These are phyloP conservation scores for Volucella inanis DNA, from an alignment of 2,888 invertebrate species.

Conservation along the genomic window DNA sequence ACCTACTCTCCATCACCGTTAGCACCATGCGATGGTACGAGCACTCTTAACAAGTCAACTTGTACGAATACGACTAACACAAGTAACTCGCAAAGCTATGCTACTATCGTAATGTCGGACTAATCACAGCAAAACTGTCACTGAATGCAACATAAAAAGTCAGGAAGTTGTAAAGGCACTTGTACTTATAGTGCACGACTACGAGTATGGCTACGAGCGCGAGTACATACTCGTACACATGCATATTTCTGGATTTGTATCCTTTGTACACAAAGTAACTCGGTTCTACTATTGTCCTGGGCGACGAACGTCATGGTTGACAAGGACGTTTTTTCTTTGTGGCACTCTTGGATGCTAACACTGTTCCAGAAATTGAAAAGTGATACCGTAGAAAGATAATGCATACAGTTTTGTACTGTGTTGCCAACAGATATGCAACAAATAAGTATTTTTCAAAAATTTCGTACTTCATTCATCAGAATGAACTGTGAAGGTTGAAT, in stretches of 20 bases:
- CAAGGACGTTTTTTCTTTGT: constrained; percentile 69
- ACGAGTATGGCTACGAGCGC: too few species aligned
- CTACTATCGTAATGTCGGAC: constrained; percentile 62
- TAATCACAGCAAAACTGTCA: constrained; percentile 67
- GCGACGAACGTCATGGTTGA: constrained; percentile 65
- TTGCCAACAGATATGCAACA: too few species aligned
- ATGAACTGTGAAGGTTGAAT: too few species aligned
- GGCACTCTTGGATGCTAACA: constrained; percentile 36
- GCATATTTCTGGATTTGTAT: constrained; percentile 40
- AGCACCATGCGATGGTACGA: not conserved
- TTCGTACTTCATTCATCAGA: too few species aligned
- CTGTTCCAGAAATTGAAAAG: constrained; percentile 26
- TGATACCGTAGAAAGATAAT: constrained; percentile 29
- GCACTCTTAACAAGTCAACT: constrained; percentile 31
- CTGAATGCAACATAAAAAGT: constrained; percentile 59
- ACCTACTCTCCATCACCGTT: constrained; percentile 10
- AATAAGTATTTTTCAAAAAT: too few species aligned
- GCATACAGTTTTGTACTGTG: not conserved
- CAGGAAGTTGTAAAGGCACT: constrained; percentile 69
- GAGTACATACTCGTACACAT: constrained; percentile 27
- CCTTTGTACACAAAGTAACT: constrained; percentile 65
- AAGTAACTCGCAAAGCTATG: constrained; percentile 8
- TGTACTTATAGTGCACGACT: constrained; percentile 15
- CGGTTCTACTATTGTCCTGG: constrained; percentile 37
- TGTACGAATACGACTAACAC: constrained; percentile 15